phyloP scores from a whole-genome alignment of 2,888 invertebrate species.

The Drosophila gaucha region DNA sequence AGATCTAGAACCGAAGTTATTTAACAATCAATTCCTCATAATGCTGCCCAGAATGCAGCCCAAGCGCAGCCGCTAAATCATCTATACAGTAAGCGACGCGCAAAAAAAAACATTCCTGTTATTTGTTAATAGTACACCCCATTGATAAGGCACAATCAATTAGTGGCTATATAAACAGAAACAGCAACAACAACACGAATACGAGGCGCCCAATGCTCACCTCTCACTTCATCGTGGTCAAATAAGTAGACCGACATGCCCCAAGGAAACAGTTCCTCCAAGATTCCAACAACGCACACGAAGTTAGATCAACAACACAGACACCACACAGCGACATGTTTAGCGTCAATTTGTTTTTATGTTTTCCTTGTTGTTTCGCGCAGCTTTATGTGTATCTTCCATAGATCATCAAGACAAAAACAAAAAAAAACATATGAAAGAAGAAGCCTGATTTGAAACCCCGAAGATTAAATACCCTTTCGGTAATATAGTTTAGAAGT shows the following conservation, averaged over 20 bases:
- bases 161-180: conserved; percentile 64
- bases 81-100: too few relatives aligned
- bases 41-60: too few relatives aligned
- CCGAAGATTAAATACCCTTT: neutral
- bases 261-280: conserved; percentile 13
- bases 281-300: conserved; percentile 11
- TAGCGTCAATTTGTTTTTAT: conserved; percentile 53
- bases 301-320: conserved; percentile 35
- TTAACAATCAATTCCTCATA: too few relatives aligned
- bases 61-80: too few relatives aligned
- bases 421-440: neutral
- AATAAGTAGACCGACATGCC: conserved; percentile 61
- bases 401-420: conserved; percentile 21
- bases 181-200: conserved; percentile 13
- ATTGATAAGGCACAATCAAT: conserved; percentile 71
- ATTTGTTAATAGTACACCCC: neutral
- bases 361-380: conserved; percentile 47
- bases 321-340: conserved; percentile 17
- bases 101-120: neutral
- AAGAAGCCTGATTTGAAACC: neutral
- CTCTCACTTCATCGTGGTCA: conserved; percentile 48
- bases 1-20: too few relatives aligned
- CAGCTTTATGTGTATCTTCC: conserved; percentile 26
- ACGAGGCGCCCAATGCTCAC: conserved; percentile 18
- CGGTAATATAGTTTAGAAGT: too few relatives aligned